Conservation (phyloP, 2,113 vertebrate genomes). For the Pluvialis apricaria region DNA sequence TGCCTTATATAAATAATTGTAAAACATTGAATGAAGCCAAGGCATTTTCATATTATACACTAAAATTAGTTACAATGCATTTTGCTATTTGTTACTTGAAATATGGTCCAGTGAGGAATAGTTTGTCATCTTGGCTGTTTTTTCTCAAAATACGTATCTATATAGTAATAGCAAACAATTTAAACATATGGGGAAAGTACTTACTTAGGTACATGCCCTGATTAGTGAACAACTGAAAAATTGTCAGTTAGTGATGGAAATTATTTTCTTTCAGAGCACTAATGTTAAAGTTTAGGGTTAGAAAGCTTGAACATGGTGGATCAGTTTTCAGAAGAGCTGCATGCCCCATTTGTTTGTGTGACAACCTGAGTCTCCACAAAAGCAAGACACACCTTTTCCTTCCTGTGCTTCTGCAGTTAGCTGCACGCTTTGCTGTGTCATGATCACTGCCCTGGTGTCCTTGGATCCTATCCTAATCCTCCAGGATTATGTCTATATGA, state of each 20-base stretch:
- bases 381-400: neutral
- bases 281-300: neutral
- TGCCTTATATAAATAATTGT: neutral
- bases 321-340: neutral
- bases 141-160: neutral
- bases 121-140: neutral
- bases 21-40: neutral
- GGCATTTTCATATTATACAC: neutral
- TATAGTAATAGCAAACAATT: neutral
- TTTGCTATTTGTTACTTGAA: neutral
- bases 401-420: neutral
- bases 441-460: constrained; percentile 37
- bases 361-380: neutral
- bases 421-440: constrained; percentile 12
- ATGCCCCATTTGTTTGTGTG: neutral
- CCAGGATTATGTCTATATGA: constrained; percentile 38
- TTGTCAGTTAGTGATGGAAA: neutral
- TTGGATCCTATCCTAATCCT: constrained; percentile 52
- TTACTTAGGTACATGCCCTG: neutral
- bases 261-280: neutral
- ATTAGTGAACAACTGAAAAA: neutral
- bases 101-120: neutral
- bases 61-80: neutral
- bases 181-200: neutral
- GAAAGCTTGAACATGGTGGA: neutral